phyloP scores from a whole-genome alignment of 2,888 invertebrate species.

The Hesperia comma region DNA sequence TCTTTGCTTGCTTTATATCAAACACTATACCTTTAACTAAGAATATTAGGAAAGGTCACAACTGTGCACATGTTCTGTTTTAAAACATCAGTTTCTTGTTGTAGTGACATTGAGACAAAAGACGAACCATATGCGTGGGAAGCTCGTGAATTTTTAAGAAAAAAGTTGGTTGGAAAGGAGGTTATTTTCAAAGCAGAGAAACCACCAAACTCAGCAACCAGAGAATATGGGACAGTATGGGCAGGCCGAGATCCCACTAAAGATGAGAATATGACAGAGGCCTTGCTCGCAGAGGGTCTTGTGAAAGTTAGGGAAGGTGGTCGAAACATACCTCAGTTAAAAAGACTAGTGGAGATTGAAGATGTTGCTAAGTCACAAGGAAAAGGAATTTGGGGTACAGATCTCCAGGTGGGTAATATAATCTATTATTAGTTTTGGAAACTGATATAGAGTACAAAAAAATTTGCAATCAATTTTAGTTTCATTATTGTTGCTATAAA shows the following conservation, averaged over 20 bases:
- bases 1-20: too few relatives aligned
- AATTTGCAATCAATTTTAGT: too few relatives aligned
- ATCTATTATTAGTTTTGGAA: too few relatives aligned
- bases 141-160: conserved; percentile 96
- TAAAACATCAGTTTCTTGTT: conserved; percentile 34
- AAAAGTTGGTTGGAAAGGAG: conserved; percentile 95
- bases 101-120: conserved; percentile 87
- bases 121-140: conserved; percentile 99
- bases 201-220: conserved; percentile 91
- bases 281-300: conserved; percentile 94
- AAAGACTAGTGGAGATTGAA: conserved; percentile 92
- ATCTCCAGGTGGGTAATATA: conserved; percentile 59
- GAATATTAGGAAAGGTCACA: too few relatives aligned
- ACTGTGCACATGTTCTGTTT: too few relatives aligned
- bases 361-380: conserved; percentile 94
- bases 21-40: too few relatives aligned
- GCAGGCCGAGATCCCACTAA: conserved; percentile 90
- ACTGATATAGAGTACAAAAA: too few relatives aligned
- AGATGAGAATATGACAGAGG: conserved; percentile 95
- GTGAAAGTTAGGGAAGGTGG: conserved; percentile 89
- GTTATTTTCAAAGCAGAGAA: conserved; percentile 94
- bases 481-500: too few relatives aligned
- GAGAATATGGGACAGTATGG: conserved; percentile 93
- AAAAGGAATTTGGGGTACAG: conserved; percentile 91
- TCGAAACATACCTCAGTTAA: conserved; percentile 85